Evolutionary conservation across 1,140 invertebrate genomes (phyloP), one percentile per base, ranked within the genome.

Genomic region (Latrodectus geometricus): DNA sequence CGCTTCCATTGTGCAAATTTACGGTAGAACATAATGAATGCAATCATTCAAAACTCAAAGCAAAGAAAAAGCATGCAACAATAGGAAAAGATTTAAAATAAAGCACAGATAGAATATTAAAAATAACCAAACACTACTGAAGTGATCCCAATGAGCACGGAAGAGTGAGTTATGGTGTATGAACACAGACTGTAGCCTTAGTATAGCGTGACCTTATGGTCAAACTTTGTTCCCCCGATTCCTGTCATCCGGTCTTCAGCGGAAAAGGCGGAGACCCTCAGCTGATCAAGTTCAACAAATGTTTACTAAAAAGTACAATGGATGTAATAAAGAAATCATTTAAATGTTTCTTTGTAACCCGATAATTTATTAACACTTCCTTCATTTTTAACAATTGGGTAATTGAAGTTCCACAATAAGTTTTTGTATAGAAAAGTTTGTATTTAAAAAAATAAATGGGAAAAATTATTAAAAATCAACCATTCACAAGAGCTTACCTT

Each of bases 251-350:
- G 68, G 11, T 69, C 21, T n/a, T 21, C 11, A 7, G 21, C 68
- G 68, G 68, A 69, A 69, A n/a, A n/a, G 54, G 68, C n/a, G 12
- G 66, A 9, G 66, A 68, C 54, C 54, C 54, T 61, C 54, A 61
- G 11, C 8, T 17, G 11, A 61, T 61, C 54, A 61, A 14, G 11
- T 35, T 35, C 35, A 35, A 35, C 35, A 35, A n/a, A 35, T 35
- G 35, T 35, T 35, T 35, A 35, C 5, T 35, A 35, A 35, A 35
- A 35, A 35, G 35, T 35, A 35, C 35, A 35, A 35, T 35, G 35
- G 35, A 35, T 35, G 35, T 35, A 35, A 35, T 35, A 35, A 35
- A 35, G 35, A 35, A 35, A 35, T 35, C 35, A 35, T 35, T 5
- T 35, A 35, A 35, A 35, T 35, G 5, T 35, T 35, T 35, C 1